phyloP scores from a whole-genome alignment of 2,888 invertebrate species.

The Nomada fabriciana region DNA sequence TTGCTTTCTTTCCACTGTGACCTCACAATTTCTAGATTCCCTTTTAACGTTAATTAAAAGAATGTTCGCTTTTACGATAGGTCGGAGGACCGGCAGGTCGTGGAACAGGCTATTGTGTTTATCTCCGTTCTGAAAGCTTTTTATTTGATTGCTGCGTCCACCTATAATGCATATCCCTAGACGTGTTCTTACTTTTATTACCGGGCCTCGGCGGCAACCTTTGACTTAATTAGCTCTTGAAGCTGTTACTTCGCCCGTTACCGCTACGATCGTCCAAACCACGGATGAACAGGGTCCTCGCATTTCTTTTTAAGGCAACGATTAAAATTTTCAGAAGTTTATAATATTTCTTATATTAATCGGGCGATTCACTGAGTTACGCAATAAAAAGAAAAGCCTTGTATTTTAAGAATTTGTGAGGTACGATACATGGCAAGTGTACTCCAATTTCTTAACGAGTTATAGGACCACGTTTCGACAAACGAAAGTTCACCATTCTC shows the following conservation, averaged over 20 bases:
- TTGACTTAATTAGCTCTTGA: conserved; percentile 83
- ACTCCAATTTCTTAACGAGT: too few species aligned
- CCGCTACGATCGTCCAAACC: conserved; percentile 26
- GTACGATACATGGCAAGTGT: too few species aligned
- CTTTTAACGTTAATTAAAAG: conserved; percentile 62
- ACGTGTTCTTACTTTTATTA: conserved; percentile 82
- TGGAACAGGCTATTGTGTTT: conserved; percentile 61
- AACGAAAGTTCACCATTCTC: too few species aligned
- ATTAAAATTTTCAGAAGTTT: not conserved
- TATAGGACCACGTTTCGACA: too few species aligned
- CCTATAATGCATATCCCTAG: conserved; percentile 79
- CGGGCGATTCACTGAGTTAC: too few species aligned
- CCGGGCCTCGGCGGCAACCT: conserved; percentile 82
- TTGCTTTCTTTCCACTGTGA: not conserved
- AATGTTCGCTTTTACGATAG: conserved; percentile 55
- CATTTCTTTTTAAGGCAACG: not conserved
- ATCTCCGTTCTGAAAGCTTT: conserved; percentile 75
- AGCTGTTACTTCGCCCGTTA: conserved; percentile 73
- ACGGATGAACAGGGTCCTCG: not conserved
- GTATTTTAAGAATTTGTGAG: too few species aligned
- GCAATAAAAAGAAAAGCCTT: too few species aligned
- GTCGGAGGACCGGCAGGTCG: conserved; percentile 30
- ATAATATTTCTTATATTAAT: too few species aligned
- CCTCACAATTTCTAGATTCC: conserved; percentile 25
- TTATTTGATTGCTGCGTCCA: conserved; percentile 81